Base-by-base conservation (phyloP, 2,797 vertebrate species). In the Tapera naevia region DNA sequence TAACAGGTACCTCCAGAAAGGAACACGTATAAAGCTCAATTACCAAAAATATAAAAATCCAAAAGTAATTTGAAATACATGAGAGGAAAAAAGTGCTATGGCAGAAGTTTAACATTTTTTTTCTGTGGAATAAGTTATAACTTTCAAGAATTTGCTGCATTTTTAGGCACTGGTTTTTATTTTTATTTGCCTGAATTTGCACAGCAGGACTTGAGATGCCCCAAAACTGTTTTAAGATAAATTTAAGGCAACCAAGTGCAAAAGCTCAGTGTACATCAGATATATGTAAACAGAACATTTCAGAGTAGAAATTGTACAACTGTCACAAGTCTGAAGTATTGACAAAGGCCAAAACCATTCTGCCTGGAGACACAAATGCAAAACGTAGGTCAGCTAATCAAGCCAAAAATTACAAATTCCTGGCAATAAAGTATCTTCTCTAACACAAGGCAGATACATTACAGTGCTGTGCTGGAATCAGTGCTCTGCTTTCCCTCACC, bases 201-300 rank as follows among this genome's bases (percentile, higher is more conserved):
- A 81, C n/a, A 96, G 90, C 64, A 91, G 88, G 94, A 95, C 91
- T 95, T 94, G 45, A 84, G 79, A 95, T 86, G 86, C 90, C 88
- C 96, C n/a, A 35, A 91, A 94, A 86, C 88, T 93, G 89, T 66
- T 66, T 94, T 35, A 95, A 93, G 88, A 94, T 95, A 92, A 96
- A 86, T 91, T 96, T 97, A 98, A 98, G 97, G 97, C 97, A 97
- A 89, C 86, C 87, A 96, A 87, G 79, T 97, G 94, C 96, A 92
- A 94, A 97, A 97, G 94, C 89, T 91, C 95, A 87, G 74, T 95
- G 75, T 97, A 72, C 88, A 86, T 95, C 69, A 85, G 69, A 91
- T 88, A 86, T 39, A 86, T 79, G 94, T 81, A 96, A 93, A 95
- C 88, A 82, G 23, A 86, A 86, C 48, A 81, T 97, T 96, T 89